Conservation (phyloP, 1,140 invertebrate genomes). For the Paramacrobiotus metropolitanus region DNA sequence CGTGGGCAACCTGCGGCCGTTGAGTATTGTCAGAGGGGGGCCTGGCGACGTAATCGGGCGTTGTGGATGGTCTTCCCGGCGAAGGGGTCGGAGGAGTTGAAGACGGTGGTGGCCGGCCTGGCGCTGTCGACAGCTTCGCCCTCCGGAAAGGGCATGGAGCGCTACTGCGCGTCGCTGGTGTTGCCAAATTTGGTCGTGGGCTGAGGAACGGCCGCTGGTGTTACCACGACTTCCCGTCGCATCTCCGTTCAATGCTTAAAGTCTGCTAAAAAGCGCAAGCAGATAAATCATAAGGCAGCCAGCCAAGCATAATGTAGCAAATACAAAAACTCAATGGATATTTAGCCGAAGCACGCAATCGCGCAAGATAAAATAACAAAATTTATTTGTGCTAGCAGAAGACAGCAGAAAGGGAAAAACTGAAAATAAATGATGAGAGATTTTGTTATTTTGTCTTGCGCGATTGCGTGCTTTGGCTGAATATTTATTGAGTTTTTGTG, state of each 20-base stretch:
- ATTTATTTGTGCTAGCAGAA: not conserved
- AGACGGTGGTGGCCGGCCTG: not conserved
- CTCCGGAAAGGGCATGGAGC: not conserved
- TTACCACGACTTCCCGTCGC: not conserved
- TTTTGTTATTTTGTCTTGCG: not conserved
- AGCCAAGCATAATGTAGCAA: too few relatives aligned
- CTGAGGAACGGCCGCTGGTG: not conserved
- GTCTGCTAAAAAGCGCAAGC: not conserved
- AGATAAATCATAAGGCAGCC: not conserved
- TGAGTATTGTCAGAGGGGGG: not conserved
- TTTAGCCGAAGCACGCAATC: not conserved
- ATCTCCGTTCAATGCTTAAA: not conserved
- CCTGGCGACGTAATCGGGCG: not conserved
- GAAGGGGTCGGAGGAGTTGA: not conserved
- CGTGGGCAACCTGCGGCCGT: not conserved
- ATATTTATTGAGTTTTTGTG: not conserved
- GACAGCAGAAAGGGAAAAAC: not conserved
- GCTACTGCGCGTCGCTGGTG: not conserved
- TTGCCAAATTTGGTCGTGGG: not conserved
- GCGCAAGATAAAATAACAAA: not conserved
- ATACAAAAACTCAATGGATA: not conserved
- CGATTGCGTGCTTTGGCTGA: not conserved
- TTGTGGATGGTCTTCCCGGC: not conserved
- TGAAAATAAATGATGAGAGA: not conserved
- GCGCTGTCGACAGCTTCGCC: not conserved